Percentiles rank a stretch among this genome's conserved stretches.
phyloP scores from a whole-genome alignment of 1,140 invertebrate genomes.

The Drosophila arizonae region DNA sequence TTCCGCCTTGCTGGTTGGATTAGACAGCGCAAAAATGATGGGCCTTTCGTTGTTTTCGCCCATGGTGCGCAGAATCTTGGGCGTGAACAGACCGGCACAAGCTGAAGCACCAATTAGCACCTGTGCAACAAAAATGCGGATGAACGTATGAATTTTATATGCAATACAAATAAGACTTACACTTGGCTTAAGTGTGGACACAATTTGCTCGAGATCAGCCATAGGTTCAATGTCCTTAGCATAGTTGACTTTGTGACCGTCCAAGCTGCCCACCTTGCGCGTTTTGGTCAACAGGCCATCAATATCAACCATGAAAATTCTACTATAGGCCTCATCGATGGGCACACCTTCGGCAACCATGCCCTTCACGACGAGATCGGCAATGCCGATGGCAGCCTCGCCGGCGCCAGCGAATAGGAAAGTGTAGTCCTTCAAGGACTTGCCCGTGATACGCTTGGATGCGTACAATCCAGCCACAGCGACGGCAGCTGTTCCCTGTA shows the following conservation, averaged over 20 bases:
- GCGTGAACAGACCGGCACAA: constrained; percentile 93
- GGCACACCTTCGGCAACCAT: constrained; percentile 92
- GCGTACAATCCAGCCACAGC: constrained; percentile 95
- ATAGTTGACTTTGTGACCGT: constrained; percentile 90
- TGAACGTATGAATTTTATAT: neutral
- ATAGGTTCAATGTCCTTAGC: constrained; percentile 92
- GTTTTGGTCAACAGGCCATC: constrained; percentile 90
- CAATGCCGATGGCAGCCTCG: constrained; percentile 94
- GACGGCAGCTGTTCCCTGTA: constrained; percentile 97
- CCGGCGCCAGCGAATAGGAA: constrained; percentile 97
- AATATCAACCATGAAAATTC: constrained; percentile 95
- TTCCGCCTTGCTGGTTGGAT: constrained; percentile 97
- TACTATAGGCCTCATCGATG: constrained; percentile 88
- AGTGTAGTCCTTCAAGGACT: constrained; percentile 90
- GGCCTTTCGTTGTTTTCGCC: constrained; percentile 92
- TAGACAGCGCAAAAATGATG: constrained; percentile 97
- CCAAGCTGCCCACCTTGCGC: constrained; percentile 88
- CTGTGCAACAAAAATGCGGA: constrained; percentile 22
- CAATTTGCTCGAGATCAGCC: constrained; percentile 90
- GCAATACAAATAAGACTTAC: constrained; percentile 42
- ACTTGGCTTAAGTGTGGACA: constrained; percentile 91
- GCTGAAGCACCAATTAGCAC: constrained; percentile 90
- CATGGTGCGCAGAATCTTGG: constrained; percentile 93
- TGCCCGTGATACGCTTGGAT: constrained; percentile 90
- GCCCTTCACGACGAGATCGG: constrained; percentile 92